These are phyloP conservation scores for Puma concolor DNA, from an alignment of 2,113 vertebrate species.

Conservation along the genomic window DNA sequence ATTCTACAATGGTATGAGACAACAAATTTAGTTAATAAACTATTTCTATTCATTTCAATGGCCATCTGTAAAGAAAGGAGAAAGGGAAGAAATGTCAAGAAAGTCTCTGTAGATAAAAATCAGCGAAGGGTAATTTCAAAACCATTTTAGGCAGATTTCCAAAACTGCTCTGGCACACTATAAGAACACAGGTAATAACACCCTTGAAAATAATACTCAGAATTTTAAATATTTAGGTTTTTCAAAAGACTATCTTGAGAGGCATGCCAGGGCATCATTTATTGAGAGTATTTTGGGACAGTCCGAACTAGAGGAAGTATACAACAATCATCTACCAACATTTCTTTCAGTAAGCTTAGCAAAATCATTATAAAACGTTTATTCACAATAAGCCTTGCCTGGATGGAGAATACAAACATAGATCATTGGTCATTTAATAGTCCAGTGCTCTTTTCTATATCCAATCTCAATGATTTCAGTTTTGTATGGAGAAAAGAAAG, in stretches of 20 bases:
- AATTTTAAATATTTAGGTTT: constrained; percentile 32
- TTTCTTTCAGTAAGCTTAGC: constrained; percentile 45
- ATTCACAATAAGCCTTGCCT: constrained; percentile 22
- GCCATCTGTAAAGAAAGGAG: background rate
- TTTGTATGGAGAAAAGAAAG: background rate
- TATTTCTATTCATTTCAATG: constrained; percentile 14
- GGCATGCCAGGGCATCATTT: background rate
- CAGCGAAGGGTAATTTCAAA: constrained; percentile 12
- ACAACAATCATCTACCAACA: background rate
- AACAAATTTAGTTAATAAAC: background rate
- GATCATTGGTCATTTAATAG: background rate
- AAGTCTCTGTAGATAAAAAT: constrained; percentile 31
- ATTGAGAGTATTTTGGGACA: constrained; percentile 48
- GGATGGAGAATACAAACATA: background rate
- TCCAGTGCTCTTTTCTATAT: constrained; percentile 7
- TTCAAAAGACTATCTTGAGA: constrained; percentile 15
- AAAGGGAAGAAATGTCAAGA: background rate
- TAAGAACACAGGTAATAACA: background rate
- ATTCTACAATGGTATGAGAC: background rate
- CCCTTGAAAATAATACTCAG: background rate
- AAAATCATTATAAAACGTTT: constrained; percentile 42
- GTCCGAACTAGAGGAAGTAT: constrained; percentile 7
- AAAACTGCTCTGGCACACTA: background rate
- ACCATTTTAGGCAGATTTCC: constrained; percentile 22
- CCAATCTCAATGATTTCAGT: background rate